These are phyloP conservation scores for Poecilia wingei DNA, from an alignment of 2,797 vertebrate genomes.

Conservation along the genomic window DNA sequence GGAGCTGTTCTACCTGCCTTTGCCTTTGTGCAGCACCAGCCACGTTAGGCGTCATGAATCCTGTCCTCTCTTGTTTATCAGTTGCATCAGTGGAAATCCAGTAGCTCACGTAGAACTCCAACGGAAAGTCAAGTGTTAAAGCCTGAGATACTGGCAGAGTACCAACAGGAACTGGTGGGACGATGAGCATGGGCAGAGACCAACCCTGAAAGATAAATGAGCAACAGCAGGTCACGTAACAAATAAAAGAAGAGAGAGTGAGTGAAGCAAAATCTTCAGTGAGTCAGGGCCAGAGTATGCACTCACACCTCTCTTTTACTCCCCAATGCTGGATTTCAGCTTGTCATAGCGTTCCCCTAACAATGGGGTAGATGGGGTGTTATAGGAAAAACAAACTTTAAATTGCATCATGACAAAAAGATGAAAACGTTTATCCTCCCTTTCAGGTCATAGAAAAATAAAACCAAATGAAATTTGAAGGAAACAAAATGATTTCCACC, in stretches of 20 bases:
- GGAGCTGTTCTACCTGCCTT: constrained; percentile 24
- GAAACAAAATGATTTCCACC: constrained; percentile 47
- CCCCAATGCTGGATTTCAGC: not conserved
- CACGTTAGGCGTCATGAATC: constrained; percentile 35
- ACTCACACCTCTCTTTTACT: constrained; percentile 17
- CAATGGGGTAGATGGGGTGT: constrained; percentile 35
- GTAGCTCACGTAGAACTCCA: constrained; percentile 49
- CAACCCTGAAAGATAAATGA: constrained; percentile 33
- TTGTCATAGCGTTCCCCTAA: constrained; percentile 48
- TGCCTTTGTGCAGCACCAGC: constrained; percentile 8
- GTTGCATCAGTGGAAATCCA: constrained; percentile 39
- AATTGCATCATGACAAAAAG: constrained; percentile 67
- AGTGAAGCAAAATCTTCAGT: constrained; percentile 37
- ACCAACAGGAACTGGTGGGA: constrained; percentile 51
- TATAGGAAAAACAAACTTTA: constrained; percentile 43
- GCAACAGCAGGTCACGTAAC: constrained; percentile 39
- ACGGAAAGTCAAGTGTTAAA: constrained; percentile 32
- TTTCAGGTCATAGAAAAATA: constrained; percentile 48
- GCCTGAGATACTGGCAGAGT: constrained; percentile 39
- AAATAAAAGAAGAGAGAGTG: constrained; percentile 38
- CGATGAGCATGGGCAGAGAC: constrained; percentile 18
- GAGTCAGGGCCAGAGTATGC: constrained; percentile 27
- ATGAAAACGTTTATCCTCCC: constrained; percentile 54
- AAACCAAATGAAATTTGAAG: constrained; percentile 52
- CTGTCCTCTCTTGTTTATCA: constrained; percentile 59